Evolutionary conservation across 2,113 vertebrate genomes (phyloP).

Genomic region (Platanista minor): DNA sequence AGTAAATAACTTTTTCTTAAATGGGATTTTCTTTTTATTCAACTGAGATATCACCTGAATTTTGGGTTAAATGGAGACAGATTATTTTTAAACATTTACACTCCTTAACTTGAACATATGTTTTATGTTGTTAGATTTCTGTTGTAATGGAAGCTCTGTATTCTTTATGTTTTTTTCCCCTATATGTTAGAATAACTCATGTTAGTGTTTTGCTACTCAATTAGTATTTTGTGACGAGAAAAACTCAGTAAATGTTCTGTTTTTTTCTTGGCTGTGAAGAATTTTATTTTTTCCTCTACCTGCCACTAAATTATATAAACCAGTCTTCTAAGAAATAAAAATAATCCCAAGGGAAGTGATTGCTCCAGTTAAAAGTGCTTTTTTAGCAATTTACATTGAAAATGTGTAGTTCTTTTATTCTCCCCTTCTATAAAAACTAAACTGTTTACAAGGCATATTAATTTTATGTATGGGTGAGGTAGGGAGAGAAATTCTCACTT

Average conservation of each 20-base stretch:
- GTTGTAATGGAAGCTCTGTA: background rate
- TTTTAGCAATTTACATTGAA: background rate
- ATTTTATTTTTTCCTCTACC: background rate
- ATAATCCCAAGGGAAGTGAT: background rate
- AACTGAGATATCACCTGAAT: background rate
- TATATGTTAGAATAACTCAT: background rate
- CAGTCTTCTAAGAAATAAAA: background rate
- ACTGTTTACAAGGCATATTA: background rate
- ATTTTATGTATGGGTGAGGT: background rate
- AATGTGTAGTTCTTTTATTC: background rate
- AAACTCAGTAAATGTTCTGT: background rate
- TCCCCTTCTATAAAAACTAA: background rate
- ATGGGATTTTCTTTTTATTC: background rate
- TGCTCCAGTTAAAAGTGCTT: background rate
- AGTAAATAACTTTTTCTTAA: slow-evolving; percentile 5
- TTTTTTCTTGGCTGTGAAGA: slow-evolving; percentile 23
- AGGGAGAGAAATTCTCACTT: background rate
- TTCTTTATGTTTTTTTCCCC: background rate
- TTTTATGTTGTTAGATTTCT: background rate
- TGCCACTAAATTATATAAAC: background rate
- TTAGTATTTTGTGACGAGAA: background rate
- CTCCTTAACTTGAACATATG: background rate
- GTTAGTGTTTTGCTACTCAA: background rate
- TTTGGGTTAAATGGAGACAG: slow-evolving; percentile 21
- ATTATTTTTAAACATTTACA: slow-evolving; percentile 6